Base-by-base conservation (phyloP, 2,888 invertebrate species). In the Platypus cylindrus region DNA sequence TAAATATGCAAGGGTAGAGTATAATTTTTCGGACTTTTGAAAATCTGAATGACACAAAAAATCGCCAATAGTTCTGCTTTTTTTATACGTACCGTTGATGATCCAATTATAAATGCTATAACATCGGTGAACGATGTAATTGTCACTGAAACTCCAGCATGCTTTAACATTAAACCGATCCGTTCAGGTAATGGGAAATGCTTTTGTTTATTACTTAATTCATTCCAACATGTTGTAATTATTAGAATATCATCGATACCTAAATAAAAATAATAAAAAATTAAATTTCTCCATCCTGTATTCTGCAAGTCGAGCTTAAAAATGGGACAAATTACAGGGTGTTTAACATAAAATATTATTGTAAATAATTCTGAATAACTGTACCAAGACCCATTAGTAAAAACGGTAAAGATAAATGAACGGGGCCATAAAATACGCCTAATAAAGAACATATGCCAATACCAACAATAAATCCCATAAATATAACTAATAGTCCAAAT, bases 181-280 rank as follows among this genome's bases (percentile, higher is more conserved):
- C 70, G 70, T 48, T 76, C 68, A n/a, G 71, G 67, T 17, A 79
- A 52, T 44, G 71, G 66, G 46, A 68, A 64, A 35, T 64, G 59
- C 46, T 65, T 62, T 43, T 69, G 65, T 30, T 70, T 63, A 24
- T 64, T 59, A 7, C 71, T 61, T 9, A 75, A 55, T 51, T 79
- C 74, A 41, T 76, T 73, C 78, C 79, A 82, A 53, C 79, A 77
- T 13, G 80, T 77, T 63, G 78, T 73, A 63, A 86, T 80, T 0
- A 87, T 82, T 59, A 87, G 85, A 73, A 85, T 82, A 53, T 87
- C 86, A 50, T 86, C 86, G 15, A 86, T 75, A 20, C 80, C 78
- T 44, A 33, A 25, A 49, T 46, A 32, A 28, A 4, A 32, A 17
- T 14, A 30, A 29, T 15, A 15, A 29, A 16, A 29, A 29, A 29